A percentile compares a stretch with the other conserved stretches of the same genome.
Conservation (phyloP, 2,888 invertebrate genomes). For the Ichneumoninae sp. region DNA sequence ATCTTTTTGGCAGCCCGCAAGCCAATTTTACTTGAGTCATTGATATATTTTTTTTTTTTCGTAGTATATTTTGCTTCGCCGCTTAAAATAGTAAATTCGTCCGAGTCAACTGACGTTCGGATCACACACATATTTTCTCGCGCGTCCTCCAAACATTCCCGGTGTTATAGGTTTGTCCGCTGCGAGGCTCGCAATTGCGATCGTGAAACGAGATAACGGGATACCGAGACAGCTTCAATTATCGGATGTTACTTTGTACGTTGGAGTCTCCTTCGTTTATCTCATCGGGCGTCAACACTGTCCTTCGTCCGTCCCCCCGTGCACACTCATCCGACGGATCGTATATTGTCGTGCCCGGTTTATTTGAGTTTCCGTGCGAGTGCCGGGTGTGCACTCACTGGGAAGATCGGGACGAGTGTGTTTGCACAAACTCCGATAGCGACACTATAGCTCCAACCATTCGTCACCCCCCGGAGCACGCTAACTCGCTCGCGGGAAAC, state of each 20-base stretch:
- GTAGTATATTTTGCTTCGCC: too few species aligned
- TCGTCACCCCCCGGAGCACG: neutral
- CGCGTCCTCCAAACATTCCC: neutral
- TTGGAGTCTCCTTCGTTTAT: constrained; percentile 3
- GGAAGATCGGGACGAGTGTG: neutral
- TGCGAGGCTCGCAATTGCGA: constrained; percentile 4
- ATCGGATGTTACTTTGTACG: constrained; percentile 35
- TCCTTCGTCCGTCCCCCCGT: neutral
- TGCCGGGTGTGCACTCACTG: neutral
- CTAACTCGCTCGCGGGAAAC: neutral
- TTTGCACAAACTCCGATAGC: constrained; percentile 17
- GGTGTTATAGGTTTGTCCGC: neutral
- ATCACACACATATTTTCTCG: neutral
- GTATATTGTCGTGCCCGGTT: neutral
- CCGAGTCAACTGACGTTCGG: too few species aligned
- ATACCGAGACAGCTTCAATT: constrained; percentile 8
- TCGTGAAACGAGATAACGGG: neutral
- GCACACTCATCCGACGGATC: neutral
- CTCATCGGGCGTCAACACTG: neutral
- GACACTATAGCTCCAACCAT: neutral
- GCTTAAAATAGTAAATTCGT: too few species aligned
- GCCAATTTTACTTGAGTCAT: too few species aligned
- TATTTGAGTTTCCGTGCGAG: neutral
- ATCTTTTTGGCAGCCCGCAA: too few species aligned
- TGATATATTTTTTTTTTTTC: too few species aligned